Conservation (phyloP, 2,113 vertebrate genomes). For the Lontra canadensis region DNA sequence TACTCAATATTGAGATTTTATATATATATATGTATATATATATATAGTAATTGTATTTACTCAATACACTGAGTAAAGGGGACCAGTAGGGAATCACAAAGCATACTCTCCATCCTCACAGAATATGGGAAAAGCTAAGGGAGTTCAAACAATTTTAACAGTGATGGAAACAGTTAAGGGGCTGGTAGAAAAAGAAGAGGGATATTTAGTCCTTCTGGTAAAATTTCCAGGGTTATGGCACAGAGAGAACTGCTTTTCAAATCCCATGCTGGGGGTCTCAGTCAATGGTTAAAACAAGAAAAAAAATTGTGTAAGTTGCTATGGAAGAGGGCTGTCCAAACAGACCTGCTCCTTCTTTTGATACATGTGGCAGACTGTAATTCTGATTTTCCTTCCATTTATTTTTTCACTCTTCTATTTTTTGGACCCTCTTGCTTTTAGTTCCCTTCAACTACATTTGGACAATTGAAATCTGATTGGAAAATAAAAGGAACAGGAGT, state of each 20-base stretch:
- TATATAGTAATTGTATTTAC: no score
- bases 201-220: background rate
- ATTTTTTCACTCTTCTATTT: background rate
- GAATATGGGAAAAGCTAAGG: background rate
- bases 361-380: background rate
- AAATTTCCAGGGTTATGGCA: background rate
- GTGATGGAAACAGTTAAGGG: background rate
- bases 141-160: background rate
- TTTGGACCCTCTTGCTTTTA: background rate
- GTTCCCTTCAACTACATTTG: background rate
- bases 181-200: background rate
- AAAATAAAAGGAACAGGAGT: background rate
- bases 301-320: background rate
- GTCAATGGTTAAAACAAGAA: no score
- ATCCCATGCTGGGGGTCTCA: fast-evolving
- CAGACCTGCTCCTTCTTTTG: background rate
- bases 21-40: no score
- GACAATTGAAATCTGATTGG: background rate
- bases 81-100: background rate
- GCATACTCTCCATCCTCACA: background rate
- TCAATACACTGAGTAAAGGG: background rate
- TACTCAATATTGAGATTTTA: no score
- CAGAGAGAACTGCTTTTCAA: background rate
- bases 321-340: background rate
- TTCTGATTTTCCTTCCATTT: background rate